Conservation (phyloP, 2,888 invertebrate genomes). For the Perdita meconis region DNA sequence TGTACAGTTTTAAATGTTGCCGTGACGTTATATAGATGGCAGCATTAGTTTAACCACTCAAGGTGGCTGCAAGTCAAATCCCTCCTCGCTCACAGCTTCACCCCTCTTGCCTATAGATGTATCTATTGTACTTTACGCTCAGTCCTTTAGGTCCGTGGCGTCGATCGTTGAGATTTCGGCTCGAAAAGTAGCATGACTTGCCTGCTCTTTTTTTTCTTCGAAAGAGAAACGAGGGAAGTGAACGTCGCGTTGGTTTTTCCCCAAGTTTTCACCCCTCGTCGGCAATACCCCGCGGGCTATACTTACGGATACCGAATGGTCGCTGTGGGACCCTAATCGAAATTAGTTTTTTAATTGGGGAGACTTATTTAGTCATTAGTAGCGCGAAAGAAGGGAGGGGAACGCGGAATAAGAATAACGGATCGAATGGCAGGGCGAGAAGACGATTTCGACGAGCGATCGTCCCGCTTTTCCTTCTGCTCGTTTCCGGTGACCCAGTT, state of each 20-base stretch:
- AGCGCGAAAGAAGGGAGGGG: conserved; percentile 34
- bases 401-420: not conserved
- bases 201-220: conserved; percentile 19
- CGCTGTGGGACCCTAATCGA: conserved; percentile 82
- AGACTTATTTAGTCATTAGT: conserved; percentile 82
- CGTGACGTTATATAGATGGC: no score
- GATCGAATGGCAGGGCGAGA: not conserved
- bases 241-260: conserved; percentile 3
- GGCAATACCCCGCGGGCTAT: conserved; percentile 65
- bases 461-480: conserved; percentile 26
- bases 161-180: conserved; percentile 30
- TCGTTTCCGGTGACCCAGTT: conserved; percentile 28
- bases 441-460: conserved; percentile 38
- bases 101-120: no score
- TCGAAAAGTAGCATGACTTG: conserved; percentile 18
- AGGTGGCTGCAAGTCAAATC: no score
- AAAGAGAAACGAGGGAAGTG: not conserved
- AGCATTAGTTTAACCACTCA: no score
- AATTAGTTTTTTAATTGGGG: conserved; percentile 83
- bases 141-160: no score
- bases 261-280: conserved; percentile 59
- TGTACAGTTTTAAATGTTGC: no score
- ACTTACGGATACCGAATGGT: conserved; percentile 77
- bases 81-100: no score
- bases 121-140: no score